Conservation (phyloP, 2,113 vertebrate genomes). For the Narcine bancroftii region DNA sequence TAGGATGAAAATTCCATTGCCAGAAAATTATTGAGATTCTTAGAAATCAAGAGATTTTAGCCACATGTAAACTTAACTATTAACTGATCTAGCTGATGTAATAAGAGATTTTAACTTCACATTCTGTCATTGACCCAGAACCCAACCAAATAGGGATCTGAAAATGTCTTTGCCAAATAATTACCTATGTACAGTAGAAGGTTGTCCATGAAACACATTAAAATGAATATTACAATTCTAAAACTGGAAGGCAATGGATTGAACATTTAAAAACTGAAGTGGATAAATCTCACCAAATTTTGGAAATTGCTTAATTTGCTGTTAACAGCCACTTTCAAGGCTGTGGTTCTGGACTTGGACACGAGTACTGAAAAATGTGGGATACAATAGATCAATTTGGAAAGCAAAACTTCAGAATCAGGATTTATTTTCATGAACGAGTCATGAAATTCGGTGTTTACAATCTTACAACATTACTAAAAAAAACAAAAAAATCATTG, state of each 20-base stretch:
- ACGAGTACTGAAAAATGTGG: no score
- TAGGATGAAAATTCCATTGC: neutral
- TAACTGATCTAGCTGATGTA: neutral
- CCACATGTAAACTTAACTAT: neutral
- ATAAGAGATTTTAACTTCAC: neutral
- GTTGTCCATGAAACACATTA: neutral
- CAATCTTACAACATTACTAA: no score
- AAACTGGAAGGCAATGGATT: neutral
- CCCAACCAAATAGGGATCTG: neutral
- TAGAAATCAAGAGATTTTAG: neutral
- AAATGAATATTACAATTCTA: neutral
- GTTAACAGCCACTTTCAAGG: no score
- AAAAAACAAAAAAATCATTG: no score
- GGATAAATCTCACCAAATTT: no score
- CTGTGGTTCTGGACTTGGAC: no score
- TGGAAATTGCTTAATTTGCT: no score
- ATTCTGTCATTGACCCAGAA: neutral
- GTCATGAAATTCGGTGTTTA: no score
- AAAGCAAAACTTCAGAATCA: no score
- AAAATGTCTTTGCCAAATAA: neutral
- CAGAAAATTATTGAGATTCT: neutral
- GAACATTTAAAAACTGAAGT: neutral
- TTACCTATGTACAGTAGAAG: neutral
- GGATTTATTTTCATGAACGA: no score
- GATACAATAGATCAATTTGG: no score